Evolutionary conservation across 1,140 invertebrate genomes (phyloP), one percentile per base, ranked within the genome.

Genomic region (Leucophenga varia): DNA sequence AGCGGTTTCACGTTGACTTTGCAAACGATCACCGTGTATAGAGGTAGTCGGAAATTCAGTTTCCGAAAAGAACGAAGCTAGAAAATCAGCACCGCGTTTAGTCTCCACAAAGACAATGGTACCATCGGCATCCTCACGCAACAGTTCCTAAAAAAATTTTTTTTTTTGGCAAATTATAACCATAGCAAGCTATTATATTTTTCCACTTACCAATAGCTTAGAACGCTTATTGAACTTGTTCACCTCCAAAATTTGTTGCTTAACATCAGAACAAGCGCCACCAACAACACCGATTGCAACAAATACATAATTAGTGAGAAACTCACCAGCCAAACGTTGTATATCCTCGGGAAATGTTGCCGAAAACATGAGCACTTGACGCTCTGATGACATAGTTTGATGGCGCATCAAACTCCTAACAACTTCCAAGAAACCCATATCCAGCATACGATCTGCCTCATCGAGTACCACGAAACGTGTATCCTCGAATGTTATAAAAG

Each of bases 391-490:
- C 88, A 95, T 95, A 1, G 84, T 85, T 5, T 81, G 57, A 63
- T 92, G 84, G 7, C 81, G 78, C 56, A 95, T 83, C 31, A 96
- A 82, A 53, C 83, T 84, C 30, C 89, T 83, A 25, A 96, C 84
- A 22, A 82, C 84, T 0, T 83, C 82, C 52, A 86, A 80, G 67
- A 97, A 97, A 7, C 94, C 91, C 85, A 90, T 89, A 58, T 97
- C 94, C 17, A 98, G 74, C 93, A 98, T 97, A n/a, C 93, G 80
- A 76, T 98, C 95, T 3, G 95, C 96, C 78, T 98, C 96, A 74
- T 98, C 96, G 3, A 98, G 76, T 0, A 98, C 90, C 0, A 97
- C 78, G 65, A 85, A 95, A 4, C 87, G 82, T 0, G 94, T 70
- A 6, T 85, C 83, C 1, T 81, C 76, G 34, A 96, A 87, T 1